Percentiles rank a stretch among this genome's conserved stretches.
Evolutionary conservation across 2,797 vertebrate genomes (phyloP).

Genomic region (Girardinus metallicus): DNA sequence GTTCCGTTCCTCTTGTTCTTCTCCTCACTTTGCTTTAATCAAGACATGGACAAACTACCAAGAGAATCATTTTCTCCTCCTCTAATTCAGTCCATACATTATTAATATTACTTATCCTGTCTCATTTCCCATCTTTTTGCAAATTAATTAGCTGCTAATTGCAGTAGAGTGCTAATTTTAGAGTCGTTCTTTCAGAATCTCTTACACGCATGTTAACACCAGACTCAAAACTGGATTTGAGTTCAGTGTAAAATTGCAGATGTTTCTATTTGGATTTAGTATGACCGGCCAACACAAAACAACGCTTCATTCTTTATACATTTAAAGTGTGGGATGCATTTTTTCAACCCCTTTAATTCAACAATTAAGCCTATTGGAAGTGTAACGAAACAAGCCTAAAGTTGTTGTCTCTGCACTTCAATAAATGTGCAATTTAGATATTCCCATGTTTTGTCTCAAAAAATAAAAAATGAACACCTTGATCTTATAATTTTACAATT

Average conservation of each 20-base stretch:
- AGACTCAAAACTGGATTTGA: not conserved
- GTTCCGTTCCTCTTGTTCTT: conserved; percentile 23
- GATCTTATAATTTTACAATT: not conserved
- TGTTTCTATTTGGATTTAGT: not conserved
- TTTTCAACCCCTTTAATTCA: not conserved
- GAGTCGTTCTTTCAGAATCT: conserved; percentile 30
- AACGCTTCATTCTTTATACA: not conserved
- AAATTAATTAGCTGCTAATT: conserved; percentile 70
- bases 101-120: conserved; percentile 60
- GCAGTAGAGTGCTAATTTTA: conserved; percentile 59
- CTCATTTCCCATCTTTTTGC: conserved; percentile 45
- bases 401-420: not conserved
- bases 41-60: conserved; percentile 48
- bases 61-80: conserved; percentile 51
- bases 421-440: not conserved
- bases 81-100: conserved; percentile 57
- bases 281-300: not conserved
- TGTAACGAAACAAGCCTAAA: not conserved
- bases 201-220: conserved; percentile 13
- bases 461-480: not conserved
- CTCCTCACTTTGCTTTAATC: conserved; percentile 13
- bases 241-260: not conserved
- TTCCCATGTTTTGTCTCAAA: not conserved
- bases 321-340: not conserved
- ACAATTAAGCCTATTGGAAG: not conserved